phyloP scores from a whole-genome alignment of 1,140 invertebrate genomes.

The Diplogasteroides magnus region DNA sequence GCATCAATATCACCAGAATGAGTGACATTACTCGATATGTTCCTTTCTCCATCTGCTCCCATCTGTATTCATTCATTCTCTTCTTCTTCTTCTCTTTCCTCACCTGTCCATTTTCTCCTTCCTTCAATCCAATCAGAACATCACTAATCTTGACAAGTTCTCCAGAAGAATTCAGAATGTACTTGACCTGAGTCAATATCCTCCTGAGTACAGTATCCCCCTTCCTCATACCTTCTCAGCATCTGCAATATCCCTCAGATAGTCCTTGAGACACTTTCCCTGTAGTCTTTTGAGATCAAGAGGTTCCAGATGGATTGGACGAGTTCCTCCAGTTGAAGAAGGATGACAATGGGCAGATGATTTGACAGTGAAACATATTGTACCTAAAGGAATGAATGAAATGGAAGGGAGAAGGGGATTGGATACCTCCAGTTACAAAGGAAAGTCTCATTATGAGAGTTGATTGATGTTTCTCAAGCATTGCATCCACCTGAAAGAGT shows the following conservation, averaged over 20 bases:
- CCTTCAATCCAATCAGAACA: constrained; percentile 39
- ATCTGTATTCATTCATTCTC: too few relatives aligned
- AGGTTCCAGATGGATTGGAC: constrained; percentile 51
- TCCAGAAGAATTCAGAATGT: constrained; percentile 43
- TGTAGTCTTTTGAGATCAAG: constrained; percentile 52
- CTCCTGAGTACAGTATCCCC: background rate
- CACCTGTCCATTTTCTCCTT: constrained; percentile 31
- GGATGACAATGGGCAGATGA: constrained; percentile 41
- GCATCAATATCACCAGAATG: constrained; percentile 52
- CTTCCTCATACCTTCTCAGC: constrained; percentile 37
- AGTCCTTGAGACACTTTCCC: constrained; percentile 43
- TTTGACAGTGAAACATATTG: constrained; percentile 54
- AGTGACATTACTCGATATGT: constrained; percentile 54
- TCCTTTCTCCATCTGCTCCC: constrained; percentile 35
- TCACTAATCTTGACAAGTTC: constrained; percentile 44
- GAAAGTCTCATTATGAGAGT: constrained; percentile 52
- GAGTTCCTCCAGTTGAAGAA: constrained; percentile 20
- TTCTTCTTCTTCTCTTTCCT: too few relatives aligned
- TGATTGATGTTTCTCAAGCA: constrained; percentile 41
- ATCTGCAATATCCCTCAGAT: constrained; percentile 44
- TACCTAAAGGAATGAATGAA: constrained; percentile 28
- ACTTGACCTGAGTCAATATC: constrained; percentile 43
- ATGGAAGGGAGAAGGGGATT: background rate
- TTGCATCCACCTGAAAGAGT: constrained; percentile 37
- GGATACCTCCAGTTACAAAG: constrained; percentile 48